Conservation (phyloP, 2,888 invertebrate species). For the Ochropleura plecta region DNA sequence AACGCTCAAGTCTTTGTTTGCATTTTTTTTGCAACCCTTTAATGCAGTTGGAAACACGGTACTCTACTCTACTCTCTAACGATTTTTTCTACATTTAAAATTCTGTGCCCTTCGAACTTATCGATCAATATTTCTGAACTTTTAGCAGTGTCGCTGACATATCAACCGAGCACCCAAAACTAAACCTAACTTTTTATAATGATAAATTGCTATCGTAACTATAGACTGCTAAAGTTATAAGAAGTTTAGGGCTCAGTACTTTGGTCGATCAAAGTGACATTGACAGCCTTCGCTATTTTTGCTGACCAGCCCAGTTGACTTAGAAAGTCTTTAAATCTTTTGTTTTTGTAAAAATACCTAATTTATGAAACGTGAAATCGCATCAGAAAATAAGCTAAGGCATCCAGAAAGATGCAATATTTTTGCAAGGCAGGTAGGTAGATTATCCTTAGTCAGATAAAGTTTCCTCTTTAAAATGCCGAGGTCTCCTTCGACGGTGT, state of each 20-base stretch:
- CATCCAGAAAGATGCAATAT: slow-evolving; percentile 7
- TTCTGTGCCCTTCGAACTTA: neutral
- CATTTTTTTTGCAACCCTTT: neutral
- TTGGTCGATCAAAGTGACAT: slow-evolving; percentile 59
- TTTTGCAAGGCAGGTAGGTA: slow-evolving; percentile 11
- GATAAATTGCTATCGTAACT: slow-evolving; percentile 38
- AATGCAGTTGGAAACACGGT: neutral
- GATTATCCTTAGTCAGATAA: slow-evolving; percentile 64
- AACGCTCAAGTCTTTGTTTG: neutral
- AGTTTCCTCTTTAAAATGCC: slow-evolving; percentile 71
- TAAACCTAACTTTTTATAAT: slow-evolving; percentile 38
- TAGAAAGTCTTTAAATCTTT: neutral
- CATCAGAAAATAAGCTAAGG: neutral
- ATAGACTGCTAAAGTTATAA: slow-evolving; percentile 27
- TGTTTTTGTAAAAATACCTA: neutral
- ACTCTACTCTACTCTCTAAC: neutral
- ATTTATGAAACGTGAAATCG: neutral
- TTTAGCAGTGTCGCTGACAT: slow-evolving; percentile 14
- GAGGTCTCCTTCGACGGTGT: slow-evolving; percentile 72
- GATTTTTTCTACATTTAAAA: neutral
- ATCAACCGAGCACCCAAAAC: slow-evolving; percentile 18
- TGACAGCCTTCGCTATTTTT: slow-evolving; percentile 14
- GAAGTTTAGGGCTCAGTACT: slow-evolving; percentile 25
- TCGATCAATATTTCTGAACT: slow-evolving; percentile 36
- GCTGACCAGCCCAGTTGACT: neutral